Base-by-base conservation (phyloP, 2,113 vertebrate genomes). In the Notothenia coriiceps region DNA sequence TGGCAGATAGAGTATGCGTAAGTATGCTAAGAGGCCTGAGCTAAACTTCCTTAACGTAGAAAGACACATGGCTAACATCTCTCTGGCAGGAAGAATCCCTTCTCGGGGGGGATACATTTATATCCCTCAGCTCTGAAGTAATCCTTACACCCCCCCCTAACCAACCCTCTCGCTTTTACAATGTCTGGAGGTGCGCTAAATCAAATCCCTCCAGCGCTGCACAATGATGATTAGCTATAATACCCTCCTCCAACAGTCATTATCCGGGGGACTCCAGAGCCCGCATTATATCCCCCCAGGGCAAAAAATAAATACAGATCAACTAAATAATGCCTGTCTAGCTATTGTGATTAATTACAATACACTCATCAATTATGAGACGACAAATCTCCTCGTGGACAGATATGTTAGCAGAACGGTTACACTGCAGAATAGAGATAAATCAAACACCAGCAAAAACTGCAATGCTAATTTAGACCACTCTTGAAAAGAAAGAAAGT, bases 221-320 rank as follows among this genome's bases (percentile, higher is more conserved):
- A 93, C 88, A 85, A 92, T 92, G 85, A 93, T 94, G 90, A 94
- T 94, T 93, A 92, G 89, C 90, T 87, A 82, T 93, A 94, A 94
- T 92, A 85, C 90, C 85, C 88, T 89, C 86, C 88, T 90, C 80
- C 73, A 93, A 89, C 80, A 90, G 75, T 88, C 90, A 91, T 91
- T 87, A 92, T 91, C 83, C 80, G 70, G 65, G 78, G 86, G 79
- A 89, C 88, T 87, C 82, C 82, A 87, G 80, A 87, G 87, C 81
- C 77, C 46, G 74, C 47, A 78, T 83, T 77, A 86, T 80, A 90
- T 83, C 79, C 87, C 87, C 78, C 77, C 61, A 86, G 82, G 84
- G 83, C 69, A 66, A 79, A 83, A 88, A 89, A 91, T 89, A 88
- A 90, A 91, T 88, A 89, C 87, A 83, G 78, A 89, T 91, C 91